Evolutionary conservation across 2,113 vertebrate genomes (phyloP).

Genomic region (Chlamydotis undulata): DNA sequence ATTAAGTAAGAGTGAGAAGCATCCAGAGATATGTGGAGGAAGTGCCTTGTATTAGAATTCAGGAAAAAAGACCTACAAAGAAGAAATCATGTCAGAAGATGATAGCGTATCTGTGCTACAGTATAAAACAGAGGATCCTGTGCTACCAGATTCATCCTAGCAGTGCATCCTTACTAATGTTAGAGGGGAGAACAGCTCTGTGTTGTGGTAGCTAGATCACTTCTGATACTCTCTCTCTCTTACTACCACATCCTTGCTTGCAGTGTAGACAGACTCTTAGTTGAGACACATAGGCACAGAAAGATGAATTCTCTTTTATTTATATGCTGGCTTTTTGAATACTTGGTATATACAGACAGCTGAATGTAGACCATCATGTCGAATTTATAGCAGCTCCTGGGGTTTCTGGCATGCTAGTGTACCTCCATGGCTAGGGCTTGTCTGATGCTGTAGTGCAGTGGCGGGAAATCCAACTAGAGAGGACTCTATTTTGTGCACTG

Average conservation of each 20-base stretch:
- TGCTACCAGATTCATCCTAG: background rate
- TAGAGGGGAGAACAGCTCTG: background rate
- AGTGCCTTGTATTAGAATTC: background rate
- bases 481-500: background rate
- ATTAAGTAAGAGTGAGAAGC: background rate
- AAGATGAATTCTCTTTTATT: background rate
- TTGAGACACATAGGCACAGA: background rate
- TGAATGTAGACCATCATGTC: background rate
- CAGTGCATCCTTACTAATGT: background rate
- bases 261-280: no score
- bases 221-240: background rate
- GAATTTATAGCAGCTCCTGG: background rate
- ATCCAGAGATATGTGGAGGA: background rate
- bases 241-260: background rate
- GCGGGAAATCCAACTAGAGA: background rate
- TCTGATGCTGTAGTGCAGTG: background rate
- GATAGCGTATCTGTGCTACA: accelerated
- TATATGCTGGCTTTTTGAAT: background rate
- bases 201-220: background rate
- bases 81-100: background rate
- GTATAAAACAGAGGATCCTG: background rate
- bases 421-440: background rate
- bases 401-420: background rate
- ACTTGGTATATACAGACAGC: background rate
- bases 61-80: accelerated